These are phyloP conservation scores for Chinchilla lanigera DNA, from an alignment of 2,113 vertebrate genomes.

Conservation along the genomic window DNA sequence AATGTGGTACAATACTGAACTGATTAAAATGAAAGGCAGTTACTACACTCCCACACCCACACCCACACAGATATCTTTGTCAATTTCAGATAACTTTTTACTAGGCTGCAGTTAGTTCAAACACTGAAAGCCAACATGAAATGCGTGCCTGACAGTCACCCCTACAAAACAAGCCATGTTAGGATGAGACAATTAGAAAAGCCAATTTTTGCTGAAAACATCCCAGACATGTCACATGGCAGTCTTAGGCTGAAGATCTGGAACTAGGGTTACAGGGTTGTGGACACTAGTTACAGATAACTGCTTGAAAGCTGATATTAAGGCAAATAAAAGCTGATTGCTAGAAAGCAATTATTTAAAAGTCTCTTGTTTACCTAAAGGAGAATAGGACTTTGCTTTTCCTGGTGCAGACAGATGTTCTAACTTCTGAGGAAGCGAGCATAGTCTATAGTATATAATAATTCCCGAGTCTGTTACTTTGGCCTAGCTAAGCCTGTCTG, in stretches of 20 bases:
- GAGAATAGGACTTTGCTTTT: slow-evolving; percentile 77
- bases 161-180: slow-evolving; percentile 78
- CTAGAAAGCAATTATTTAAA: slow-evolving; percentile 87
- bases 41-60: slow-evolving; percentile 52
- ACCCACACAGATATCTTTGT: slow-evolving; percentile 74
- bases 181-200: slow-evolving; percentile 77
- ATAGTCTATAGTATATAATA: slow-evolving; percentile 73
- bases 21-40: slow-evolving; percentile 82
- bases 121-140: slow-evolving; percentile 79
- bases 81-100: slow-evolving; percentile 76
- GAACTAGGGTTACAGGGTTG: slow-evolving; percentile 77
- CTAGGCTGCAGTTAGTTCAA: slow-evolving; percentile 82
- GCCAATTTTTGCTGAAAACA: slow-evolving; percentile 77
- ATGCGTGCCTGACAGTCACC: slow-evolving; percentile 78
- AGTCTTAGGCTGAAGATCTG: slow-evolving; percentile 77
- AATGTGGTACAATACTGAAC: slow-evolving; percentile 68
- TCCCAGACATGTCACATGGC: slow-evolving; percentile 64
- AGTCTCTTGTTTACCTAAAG: slow-evolving; percentile 83
- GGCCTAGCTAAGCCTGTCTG: slow-evolving; percentile 86
- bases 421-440: slow-evolving; percentile 73
- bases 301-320: slow-evolving; percentile 87
- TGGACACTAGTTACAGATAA: slow-evolving; percentile 80
- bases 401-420: slow-evolving; percentile 63
- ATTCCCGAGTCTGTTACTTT: slow-evolving; percentile 84
- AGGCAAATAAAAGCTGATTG: slow-evolving; percentile 91